phyloP scores from a whole-genome alignment of 1,140 invertebrate species.

The Coptotermes formosanus region DNA sequence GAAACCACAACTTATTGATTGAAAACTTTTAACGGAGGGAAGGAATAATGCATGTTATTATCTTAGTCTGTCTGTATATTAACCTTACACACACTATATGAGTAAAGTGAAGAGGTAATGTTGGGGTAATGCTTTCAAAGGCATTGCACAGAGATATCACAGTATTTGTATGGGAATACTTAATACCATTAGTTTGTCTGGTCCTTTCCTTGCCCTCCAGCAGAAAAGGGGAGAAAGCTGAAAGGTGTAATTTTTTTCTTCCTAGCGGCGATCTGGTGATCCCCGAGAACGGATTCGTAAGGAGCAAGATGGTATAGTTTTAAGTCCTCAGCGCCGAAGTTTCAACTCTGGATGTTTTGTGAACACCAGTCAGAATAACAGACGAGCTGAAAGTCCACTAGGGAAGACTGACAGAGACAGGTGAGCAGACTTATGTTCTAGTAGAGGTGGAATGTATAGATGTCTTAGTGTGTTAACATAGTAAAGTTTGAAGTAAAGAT shows the following conservation, averaged over 20 bases:
- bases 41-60: no score
- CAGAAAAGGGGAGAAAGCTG: no score
- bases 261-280: slow-evolving; percentile 60
- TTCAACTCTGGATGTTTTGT: slow-evolving; percentile 82
- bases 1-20: no score
- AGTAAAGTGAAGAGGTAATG: no score
- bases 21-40: no score
- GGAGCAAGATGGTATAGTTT: slow-evolving; percentile 77
- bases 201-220: no score
- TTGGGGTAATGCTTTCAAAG: no score
- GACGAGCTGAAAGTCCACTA: slow-evolving; percentile 55
- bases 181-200: no score
- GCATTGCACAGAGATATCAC: no score
- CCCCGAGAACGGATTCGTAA: slow-evolving; percentile 76
- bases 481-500: neutral
- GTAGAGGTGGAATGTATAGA: neutral
- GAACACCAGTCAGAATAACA: slow-evolving; percentile 48
- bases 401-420: slow-evolving; percentile 42
- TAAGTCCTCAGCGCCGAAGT: slow-evolving; percentile 77
- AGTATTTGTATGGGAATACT: no score
- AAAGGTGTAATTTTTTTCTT: neutral
- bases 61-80: no score
- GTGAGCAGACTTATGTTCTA: neutral
- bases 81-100: no score
- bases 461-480: neutral